Evolutionary conservation across 1,140 invertebrate genomes (phyloP), one percentile per base, ranked within the genome.

Genomic region (Leguminivora glycinivorella): DNA sequence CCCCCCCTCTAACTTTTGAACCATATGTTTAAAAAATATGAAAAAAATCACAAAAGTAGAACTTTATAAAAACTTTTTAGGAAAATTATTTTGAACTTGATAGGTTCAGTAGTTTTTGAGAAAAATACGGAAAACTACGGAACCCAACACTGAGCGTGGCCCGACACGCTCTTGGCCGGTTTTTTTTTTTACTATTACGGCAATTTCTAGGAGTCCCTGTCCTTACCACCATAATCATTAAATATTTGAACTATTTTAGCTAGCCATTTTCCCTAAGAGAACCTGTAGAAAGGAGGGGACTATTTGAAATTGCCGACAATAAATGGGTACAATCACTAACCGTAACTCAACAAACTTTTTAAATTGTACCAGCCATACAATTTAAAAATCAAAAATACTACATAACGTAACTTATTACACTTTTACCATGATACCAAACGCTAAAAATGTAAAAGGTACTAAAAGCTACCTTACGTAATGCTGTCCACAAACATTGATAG

Each of bases 351-450:
- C 9, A 6, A n/a, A 52, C 17, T 52, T 19, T 52, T 52, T 22
- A 52, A 22, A 52, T 52, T 52, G 19, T 52, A 52, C 47, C 47
- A 52, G 19, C 47, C 47, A 52, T 52, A 52, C 47, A 52, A 52
- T 22, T 22, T 52, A 7, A 52, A 52, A 52, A 52, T 22, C 10
- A 22, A 2, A 22, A 52, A 52, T 17, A 52, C 19, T 19, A 5
- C 43, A 52, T 17, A 17, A 52, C 5, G 17, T 52, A 40, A 9
- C 2, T 40, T 4, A 19, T 52, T 52, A 43, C n/a, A 52, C 7
- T 0, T 19, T 14, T 14, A 52, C 4, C 9, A 52, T 0, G 47
- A 52, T 7, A 52, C 47, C 1, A 22, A 52, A 52, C 17, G 40
- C 40, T 4, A n/a, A 43, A 43, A 43, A 43, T 52, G 47, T n/a